These are phyloP conservation scores for Synaphobranchus kaupii DNA, from an alignment of 2,797 vertebrate genomes.

Conservation along the genomic window DNA sequence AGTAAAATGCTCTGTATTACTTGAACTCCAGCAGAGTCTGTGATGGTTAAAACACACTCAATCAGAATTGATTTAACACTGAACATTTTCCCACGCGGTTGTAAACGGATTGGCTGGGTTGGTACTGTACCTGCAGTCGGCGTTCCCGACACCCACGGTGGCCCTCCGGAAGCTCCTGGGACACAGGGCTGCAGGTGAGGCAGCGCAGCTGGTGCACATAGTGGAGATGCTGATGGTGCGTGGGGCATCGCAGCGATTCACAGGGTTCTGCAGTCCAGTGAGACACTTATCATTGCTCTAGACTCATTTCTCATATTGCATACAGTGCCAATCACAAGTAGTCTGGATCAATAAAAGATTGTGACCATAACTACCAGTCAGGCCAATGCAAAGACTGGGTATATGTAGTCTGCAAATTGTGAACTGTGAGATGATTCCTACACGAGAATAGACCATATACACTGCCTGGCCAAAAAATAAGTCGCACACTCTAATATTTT, in stretches of 20 bases:
- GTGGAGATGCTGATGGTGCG: constrained; percentile 53
- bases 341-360: background rate
- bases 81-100: background rate
- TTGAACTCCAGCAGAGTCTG: background rate
- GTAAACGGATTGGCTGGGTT: background rate
- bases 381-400: background rate
- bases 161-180: constrained; percentile 67
- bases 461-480: too few species aligned
- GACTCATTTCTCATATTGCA: background rate
- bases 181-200: constrained; percentile 60
- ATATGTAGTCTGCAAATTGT: background rate
- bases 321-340: background rate
- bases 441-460: background rate
- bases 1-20: background rate
- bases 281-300: background rate
- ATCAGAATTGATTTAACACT: background rate
- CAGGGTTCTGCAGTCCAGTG: background rate
- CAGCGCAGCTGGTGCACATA: constrained; percentile 78
- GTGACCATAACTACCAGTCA: background rate
- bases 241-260: constrained; percentile 72
- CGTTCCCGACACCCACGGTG: constrained; percentile 40
- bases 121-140: constrained; percentile 78
- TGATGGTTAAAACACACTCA: background rate
- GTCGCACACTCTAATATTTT: too few species aligned
- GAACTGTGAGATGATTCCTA: background rate